These are phyloP conservation scores for Agraylea sexmaculata DNA, from an alignment of 1,140 invertebrate genomes.

Conservation along the genomic window DNA sequence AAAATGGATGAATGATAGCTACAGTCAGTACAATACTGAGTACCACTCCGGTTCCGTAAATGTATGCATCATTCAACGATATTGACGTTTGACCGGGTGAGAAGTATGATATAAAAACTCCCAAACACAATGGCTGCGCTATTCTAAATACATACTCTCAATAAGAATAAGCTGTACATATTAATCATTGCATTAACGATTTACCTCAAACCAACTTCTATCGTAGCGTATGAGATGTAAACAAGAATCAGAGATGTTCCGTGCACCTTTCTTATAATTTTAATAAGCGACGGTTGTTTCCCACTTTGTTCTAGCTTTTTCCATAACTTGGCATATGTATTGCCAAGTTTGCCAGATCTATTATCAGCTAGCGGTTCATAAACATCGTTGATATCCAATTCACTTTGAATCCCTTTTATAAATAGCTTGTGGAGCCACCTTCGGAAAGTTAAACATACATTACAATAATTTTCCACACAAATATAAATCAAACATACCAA, in stretches of 20 bases:
- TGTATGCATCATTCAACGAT: slow-evolving; percentile 44
- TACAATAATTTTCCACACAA: background rate
- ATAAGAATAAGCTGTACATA: background rate
- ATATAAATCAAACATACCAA: slow-evolving; percentile 13
- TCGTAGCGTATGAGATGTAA: slow-evolving; percentile 9
- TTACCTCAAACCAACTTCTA: slow-evolving; percentile 14
- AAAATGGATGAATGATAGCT: slow-evolving; percentile 66
- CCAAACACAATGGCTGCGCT: slow-evolving; percentile 55
- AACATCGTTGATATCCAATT: slow-evolving; percentile 16
- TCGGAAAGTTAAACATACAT: background rate
- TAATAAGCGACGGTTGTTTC: slow-evolving; percentile 27
- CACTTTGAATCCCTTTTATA: slow-evolving; percentile 9
- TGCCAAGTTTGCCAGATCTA: slow-evolving; percentile 3
- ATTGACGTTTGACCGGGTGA: slow-evolving; percentile 36
- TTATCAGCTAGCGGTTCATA: slow-evolving; percentile 13
- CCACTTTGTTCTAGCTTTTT: slow-evolving; percentile 25
- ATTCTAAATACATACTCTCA: slow-evolving; percentile 42
- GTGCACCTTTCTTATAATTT: slow-evolving; percentile 26
- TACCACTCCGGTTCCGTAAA: slow-evolving; percentile 58
- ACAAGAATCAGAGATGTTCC: slow-evolving; percentile 22
- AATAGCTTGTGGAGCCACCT: slow-evolving; percentile 19
- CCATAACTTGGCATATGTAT: slow-evolving; percentile 11
- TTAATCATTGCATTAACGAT: background rate
- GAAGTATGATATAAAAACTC: slow-evolving; percentile 57
- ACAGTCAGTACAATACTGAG: slow-evolving; percentile 47